phyloP scores from a whole-genome alignment of 2,113 vertebrate species.

The Saimiri boliviensis region DNA sequence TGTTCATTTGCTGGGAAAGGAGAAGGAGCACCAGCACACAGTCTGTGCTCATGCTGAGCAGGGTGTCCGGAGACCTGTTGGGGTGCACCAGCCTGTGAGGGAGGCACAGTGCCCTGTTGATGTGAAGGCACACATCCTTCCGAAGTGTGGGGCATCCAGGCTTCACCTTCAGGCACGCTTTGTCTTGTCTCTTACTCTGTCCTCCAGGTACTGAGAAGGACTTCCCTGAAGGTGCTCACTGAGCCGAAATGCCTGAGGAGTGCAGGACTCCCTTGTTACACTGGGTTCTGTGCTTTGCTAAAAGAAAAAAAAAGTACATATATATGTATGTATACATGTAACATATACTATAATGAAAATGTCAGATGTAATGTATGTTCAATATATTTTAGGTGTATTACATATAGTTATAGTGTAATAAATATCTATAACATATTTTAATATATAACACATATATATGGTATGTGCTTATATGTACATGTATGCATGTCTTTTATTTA shows the following conservation, averaged over 20 bases:
- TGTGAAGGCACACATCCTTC: fast-evolving
- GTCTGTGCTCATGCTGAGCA: background rate
- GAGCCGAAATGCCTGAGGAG: background rate
- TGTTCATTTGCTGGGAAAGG: background rate
- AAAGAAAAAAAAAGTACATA: background rate
- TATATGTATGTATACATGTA: background rate
- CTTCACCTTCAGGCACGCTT: fast-evolving
- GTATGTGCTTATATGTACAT: background rate
- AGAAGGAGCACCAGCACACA: constrained; percentile 7
- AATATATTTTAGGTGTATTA: background rate
- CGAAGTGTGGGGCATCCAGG: fast-evolving
- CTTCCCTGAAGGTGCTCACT: background rate
- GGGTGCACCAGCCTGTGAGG: background rate
- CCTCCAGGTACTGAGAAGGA: too few species aligned
- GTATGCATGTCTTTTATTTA: background rate
- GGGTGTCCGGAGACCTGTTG: background rate
- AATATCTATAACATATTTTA: background rate
- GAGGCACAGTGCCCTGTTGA: background rate
- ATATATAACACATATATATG: background rate
- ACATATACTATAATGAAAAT: background rate
- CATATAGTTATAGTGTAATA: background rate
- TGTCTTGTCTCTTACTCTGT: background rate
- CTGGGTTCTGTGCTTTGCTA: background rate
- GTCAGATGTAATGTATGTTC: background rate
- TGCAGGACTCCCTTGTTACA: background rate